These are phyloP conservation scores for Butastur rufipennis DNA, from an alignment of 2,113 vertebrate genomes.

Conservation along the genomic window DNA sequence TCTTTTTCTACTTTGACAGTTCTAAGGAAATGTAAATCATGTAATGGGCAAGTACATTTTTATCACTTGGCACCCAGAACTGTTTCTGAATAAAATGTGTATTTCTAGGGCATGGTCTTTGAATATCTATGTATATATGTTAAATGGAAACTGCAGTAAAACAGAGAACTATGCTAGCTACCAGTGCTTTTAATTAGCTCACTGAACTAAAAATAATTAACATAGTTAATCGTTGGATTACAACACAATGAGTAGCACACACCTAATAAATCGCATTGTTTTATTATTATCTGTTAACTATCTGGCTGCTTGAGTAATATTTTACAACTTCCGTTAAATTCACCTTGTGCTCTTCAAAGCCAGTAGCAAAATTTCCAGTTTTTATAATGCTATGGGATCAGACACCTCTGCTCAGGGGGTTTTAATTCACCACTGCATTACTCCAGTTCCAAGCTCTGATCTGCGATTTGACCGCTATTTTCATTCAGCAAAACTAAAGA, in stretches of 20 bases:
- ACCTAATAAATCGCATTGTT: slow-evolving; percentile 8
- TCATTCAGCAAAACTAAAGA: neutral
- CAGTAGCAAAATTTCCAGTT: slow-evolving; percentile 23
- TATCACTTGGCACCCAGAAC: neutral
- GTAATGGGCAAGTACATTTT: neutral
- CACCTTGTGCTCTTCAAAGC: neutral
- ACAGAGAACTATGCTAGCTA: neutral
- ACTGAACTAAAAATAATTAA: slow-evolving; percentile 9
- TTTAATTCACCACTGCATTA: slow-evolving; percentile 10
- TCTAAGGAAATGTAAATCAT: neutral
- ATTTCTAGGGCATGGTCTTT: neutral
- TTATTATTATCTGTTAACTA: slow-evolving; percentile 19
- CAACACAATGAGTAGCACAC: neutral
- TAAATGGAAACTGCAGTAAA: neutral
- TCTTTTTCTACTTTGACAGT: neutral
- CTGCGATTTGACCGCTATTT: neutral
- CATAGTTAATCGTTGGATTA: neutral
- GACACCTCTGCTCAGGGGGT: neutral
- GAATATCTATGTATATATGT: neutral
- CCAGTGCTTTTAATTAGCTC: neutral
- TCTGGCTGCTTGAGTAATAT: slow-evolving; percentile 2
- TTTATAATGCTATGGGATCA: slow-evolving; percentile 5
- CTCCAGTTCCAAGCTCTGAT: neutral
- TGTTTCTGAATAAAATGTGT: neutral
- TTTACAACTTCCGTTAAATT: slow-evolving; percentile 21